phyloP scores from a whole-genome alignment of 1,140 invertebrate species.

The Drosophila nigrodunni region DNA sequence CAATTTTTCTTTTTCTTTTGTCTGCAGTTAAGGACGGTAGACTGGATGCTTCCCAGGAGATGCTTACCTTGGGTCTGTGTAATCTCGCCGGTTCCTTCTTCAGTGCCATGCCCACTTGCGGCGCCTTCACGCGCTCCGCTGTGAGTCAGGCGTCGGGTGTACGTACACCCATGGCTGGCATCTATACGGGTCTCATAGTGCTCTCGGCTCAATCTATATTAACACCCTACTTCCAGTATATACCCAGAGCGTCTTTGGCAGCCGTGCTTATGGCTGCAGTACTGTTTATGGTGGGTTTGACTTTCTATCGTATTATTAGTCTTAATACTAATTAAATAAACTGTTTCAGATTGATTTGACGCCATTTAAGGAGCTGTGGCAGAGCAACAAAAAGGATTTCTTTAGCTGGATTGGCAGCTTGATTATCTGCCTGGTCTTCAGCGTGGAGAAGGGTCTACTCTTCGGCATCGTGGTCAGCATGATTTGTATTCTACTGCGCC shows the following conservation, averaged over 20 bases:
- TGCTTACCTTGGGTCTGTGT: slow-evolving; percentile 90
- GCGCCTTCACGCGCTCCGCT: slow-evolving; percentile 91
- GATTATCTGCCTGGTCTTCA: slow-evolving; percentile 90
- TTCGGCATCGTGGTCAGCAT: slow-evolving; percentile 93
- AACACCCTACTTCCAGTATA: slow-evolving; percentile 93
- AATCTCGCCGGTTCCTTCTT: slow-evolving; percentile 91
- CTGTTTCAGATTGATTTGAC: slow-evolving; percentile 88
- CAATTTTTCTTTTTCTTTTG: not conserved
- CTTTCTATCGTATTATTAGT: too few species aligned
- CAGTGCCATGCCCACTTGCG: slow-evolving; percentile 91
- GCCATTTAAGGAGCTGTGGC: slow-evolving; percentile 90
- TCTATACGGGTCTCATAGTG: slow-evolving; percentile 87
- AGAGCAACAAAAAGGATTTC: slow-evolving; percentile 88
- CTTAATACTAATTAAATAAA: not conserved
- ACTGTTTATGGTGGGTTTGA: slow-evolving; percentile 90
- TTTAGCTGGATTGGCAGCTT: slow-evolving; percentile 92
- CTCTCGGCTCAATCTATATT: slow-evolving; percentile 89
- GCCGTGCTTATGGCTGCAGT: slow-evolving; percentile 95
- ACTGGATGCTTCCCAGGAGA: slow-evolving; percentile 90
- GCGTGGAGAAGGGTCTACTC: slow-evolving; percentile 95
- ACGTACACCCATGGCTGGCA: slow-evolving; percentile 89
- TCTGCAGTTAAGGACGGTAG: slow-evolving; percentile 85
- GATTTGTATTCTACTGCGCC: slow-evolving; percentile 91
- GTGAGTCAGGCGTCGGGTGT: slow-evolving; percentile 92
- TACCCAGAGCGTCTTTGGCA: slow-evolving; percentile 91